Evolutionary conservation across 2,797 vertebrate species (phyloP), one percentile per base, ranked within the genome.

Genomic region (Nothura maculosa): DNA sequence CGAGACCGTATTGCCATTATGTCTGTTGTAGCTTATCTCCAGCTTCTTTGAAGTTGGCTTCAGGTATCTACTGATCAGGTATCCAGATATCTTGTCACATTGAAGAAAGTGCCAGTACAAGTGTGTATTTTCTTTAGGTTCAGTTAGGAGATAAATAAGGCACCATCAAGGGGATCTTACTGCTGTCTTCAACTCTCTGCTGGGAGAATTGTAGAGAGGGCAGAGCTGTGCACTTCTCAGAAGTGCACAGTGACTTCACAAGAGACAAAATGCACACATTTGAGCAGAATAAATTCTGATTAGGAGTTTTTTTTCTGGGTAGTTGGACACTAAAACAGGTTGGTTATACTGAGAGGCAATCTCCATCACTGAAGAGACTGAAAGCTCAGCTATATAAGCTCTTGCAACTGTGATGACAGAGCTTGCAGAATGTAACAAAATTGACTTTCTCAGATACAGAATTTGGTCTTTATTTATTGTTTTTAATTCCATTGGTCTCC

Each of bases 21-120:
- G 0, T 38, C 50, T 76, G 10, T 34, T 81, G 34, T 24, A 43
- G 20, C 20, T 45, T n/a, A 30, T 52, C 14, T 77, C 10, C 25
- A 60, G 15, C 21, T 87, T 20, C 43, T 86, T 57, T 82, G 63
- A 80, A 80, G 28, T 13, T 68, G 48, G 13, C 54, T 90, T 82
- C 27, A 68, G 58, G 36, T 40, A 50, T 72, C 22, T 58, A 6
- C 32, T 32, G 22, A 28, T 85, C 8, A 48, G n/a, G 16, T 47
- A 48, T 68, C 24, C 24, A 6, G 3, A 16, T 28, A 12, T 70
- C 28, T 62, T 62, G 38, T 82, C 10, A 2, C 36, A 7, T 2
- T 82, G 68, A 48, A 66, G 68, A 38, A 84, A 82, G 12, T 47
- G 24, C 9, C 11, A 15, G 32, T 28, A 42, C 17, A n/a, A 0